A percentile compares a stretch with the other conserved stretches of the same genome.
Evolutionary conservation across 2,888 invertebrate species (phyloP).

Genomic region (Drosophila stalkeri): DNA sequence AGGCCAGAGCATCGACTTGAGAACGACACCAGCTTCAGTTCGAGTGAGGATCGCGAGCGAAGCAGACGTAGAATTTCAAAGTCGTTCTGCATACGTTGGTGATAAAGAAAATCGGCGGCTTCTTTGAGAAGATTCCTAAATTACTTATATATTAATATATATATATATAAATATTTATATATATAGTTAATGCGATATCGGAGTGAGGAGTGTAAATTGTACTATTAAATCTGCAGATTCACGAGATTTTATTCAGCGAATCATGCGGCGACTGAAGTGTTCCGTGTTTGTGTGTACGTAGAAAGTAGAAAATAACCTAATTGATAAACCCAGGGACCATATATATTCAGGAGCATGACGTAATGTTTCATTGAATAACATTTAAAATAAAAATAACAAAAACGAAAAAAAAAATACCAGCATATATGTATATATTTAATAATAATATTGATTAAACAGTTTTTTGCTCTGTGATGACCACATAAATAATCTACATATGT

Average conservation of each 20-base stretch:
- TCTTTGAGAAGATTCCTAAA: conserved; percentile 44
- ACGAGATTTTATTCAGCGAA: conserved; percentile 28
- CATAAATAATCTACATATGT: conserved; percentile 44
- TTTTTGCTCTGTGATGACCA: conserved; percentile 45
- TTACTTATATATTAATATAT: conserved; percentile 27
- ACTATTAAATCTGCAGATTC: conserved; percentile 24
- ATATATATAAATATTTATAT: conserved; percentile 21
- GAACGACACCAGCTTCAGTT: conserved; percentile 66
- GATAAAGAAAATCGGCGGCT: conserved; percentile 60
- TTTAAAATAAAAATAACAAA: conserved; percentile 22
- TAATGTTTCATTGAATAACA: conserved; percentile 71
- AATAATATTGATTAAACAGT: conserved; percentile 49
- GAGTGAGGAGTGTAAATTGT: conserved; percentile 26
- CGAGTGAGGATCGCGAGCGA: conserved; percentile 72
- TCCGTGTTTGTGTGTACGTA: conserved; percentile 84
- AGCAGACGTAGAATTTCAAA: conserved; percentile 60
- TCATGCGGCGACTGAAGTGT: conserved; percentile 79
- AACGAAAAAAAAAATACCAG: conserved; percentile 17
- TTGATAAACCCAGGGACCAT: conserved; percentile 65
- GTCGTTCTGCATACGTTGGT: conserved; percentile 31
- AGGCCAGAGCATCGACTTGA: conserved; percentile 61
- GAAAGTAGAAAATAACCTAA: conserved; percentile 61
- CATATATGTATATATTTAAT: conserved; percentile 20
- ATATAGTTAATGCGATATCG: conserved; percentile 9
- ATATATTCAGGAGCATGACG: conserved; percentile 72